These are phyloP conservation scores for Mallotus villosus DNA, from an alignment of 2,797 vertebrate genomes.

Conservation along the genomic window DNA sequence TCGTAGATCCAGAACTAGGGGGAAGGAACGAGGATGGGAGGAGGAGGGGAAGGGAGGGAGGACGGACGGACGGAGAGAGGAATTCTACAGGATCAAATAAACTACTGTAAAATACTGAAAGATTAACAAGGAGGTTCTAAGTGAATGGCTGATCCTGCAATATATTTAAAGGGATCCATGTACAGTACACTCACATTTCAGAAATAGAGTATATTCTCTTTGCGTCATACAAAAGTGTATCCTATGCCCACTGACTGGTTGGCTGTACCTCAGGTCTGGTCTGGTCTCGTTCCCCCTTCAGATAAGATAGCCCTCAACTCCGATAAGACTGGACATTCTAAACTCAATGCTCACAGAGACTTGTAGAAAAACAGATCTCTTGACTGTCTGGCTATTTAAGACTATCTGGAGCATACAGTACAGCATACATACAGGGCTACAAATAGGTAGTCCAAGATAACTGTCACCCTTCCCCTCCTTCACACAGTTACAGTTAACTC, in stretches of 20 bases:
- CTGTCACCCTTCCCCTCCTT: slow-evolving; percentile 21
- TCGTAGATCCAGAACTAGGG: not conserved
- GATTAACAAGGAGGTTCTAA: no score
- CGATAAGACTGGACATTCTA: not conserved
- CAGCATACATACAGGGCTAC: not conserved
- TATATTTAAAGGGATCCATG: no score
- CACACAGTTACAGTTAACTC: slow-evolving; percentile 28
- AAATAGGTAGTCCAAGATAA: slow-evolving; percentile 40
- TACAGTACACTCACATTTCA: no score
- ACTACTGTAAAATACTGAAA: no score
- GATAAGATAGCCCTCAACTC: not conserved
- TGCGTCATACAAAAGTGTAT: no score
- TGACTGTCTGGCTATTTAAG: not conserved
- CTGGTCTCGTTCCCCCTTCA: not conserved
- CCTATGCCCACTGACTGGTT: not conserved
- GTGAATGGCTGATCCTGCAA: no score
- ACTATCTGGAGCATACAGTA: not conserved
- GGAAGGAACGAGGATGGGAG: not conserved
- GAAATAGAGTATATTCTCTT: no score
- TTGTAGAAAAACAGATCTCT: not conserved
- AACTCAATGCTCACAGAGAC: not conserved
- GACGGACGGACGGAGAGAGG: no score
- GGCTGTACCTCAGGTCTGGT: not conserved
- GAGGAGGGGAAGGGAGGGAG: slow-evolving; percentile 10
- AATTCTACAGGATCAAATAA: no score